Conservation (phyloP, 2,113 vertebrate species). For the Hyperopisus bebe region DNA sequence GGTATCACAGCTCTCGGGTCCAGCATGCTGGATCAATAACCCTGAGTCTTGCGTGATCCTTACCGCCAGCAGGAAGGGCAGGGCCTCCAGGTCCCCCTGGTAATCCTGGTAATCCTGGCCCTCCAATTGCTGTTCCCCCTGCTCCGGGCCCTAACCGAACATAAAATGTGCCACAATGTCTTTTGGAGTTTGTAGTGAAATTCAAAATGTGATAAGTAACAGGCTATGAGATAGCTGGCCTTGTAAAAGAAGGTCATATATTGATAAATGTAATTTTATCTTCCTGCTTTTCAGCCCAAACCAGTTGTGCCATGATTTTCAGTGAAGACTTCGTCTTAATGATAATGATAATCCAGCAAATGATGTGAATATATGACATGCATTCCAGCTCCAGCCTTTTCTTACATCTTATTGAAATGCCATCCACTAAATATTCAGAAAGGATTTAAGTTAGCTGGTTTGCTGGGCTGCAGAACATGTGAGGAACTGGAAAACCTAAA, state of each 20-base stretch:
- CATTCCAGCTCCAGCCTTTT: background rate
- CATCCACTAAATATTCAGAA: background rate
- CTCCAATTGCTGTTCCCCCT: conserved; percentile 36
- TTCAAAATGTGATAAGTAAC: background rate
- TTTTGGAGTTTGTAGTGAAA: background rate
- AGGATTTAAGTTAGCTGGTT: background rate
- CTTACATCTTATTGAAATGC: background rate
- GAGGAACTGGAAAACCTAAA: background rate
- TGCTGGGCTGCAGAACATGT: background rate
- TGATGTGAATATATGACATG: background rate
- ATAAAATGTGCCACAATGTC: background rate
- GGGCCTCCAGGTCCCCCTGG: conserved; percentile 44
- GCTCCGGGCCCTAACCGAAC: conserved; percentile 32
- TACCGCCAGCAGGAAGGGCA: background rate
- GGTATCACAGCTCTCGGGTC: background rate
- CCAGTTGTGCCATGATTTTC: background rate
- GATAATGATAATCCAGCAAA: background rate
- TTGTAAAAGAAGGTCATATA: background rate
- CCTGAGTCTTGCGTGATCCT: background rate
- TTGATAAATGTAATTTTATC: background rate
- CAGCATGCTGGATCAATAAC: background rate
- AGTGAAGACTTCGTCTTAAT: background rate
- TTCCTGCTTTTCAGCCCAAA: background rate
- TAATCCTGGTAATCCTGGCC: conserved; percentile 31
- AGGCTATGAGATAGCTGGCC: background rate